phyloP scores from a whole-genome alignment of 1,140 invertebrate genomes.

The Leptopilina clavipes region DNA sequence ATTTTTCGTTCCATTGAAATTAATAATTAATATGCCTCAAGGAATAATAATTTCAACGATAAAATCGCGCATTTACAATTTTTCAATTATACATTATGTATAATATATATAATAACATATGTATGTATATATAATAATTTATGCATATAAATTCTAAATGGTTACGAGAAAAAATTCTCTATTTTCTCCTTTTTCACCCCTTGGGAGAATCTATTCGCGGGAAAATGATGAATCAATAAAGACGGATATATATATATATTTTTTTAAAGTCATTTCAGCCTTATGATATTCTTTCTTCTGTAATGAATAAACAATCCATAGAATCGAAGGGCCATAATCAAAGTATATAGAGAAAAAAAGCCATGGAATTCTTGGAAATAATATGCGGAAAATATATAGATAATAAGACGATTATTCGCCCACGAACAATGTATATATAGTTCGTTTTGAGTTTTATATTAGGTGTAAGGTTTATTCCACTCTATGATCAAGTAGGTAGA shows the following conservation, averaged over 20 bases:
- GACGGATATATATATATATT: too few relatives aligned
- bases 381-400: background rate
- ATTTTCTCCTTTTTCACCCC: background rate
- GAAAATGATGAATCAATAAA: too few relatives aligned
- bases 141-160: too few relatives aligned
- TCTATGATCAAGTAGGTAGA: constrained; percentile 24
- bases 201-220: too few relatives aligned
- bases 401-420: background rate
- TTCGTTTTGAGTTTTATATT: constrained; percentile 63
- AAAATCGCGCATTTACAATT: too few relatives aligned
- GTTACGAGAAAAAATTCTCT: background rate
- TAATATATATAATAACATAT: too few relatives aligned
- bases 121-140: too few relatives aligned
- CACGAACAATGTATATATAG: constrained; percentile 10
- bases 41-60: too few relatives aligned
- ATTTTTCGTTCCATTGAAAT: too few relatives aligned
- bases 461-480: background rate
- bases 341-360: background rate
- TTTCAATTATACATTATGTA: too few relatives aligned
- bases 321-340: background rate
- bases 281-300: background rate
- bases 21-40: too few relatives aligned
- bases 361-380: background rate
- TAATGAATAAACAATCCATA: background rate
- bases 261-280: too few relatives aligned